Percentiles rank a stretch among this genome's conserved stretches.
Conservation (phyloP, 2,888 invertebrate species). For the Platerodrilus igneus region DNA sequence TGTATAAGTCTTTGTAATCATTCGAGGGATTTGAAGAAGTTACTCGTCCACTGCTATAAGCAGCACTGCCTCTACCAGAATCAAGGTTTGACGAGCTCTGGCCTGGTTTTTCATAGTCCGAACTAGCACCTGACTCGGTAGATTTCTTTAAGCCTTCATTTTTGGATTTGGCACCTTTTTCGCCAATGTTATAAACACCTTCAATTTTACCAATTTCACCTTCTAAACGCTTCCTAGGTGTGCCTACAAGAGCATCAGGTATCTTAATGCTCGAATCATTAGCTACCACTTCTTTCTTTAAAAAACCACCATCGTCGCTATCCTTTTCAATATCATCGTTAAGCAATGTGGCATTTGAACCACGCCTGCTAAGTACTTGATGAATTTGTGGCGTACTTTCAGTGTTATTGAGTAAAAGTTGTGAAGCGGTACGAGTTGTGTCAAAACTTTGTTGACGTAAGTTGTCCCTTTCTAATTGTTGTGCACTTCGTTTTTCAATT, state of each 20-base stretch:
- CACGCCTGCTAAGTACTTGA: constrained; percentile 47
- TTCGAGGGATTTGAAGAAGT: constrained; percentile 42
- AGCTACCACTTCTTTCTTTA: constrained; percentile 35
- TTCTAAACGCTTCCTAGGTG: constrained; percentile 40
- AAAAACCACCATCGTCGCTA: constrained; percentile 60
- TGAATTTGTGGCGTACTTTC: constrained; percentile 47
- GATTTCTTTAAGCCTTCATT: constrained; percentile 51
- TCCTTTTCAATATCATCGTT: constrained; percentile 50
- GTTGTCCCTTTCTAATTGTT: constrained; percentile 59
- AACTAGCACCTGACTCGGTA: constrained; percentile 59
- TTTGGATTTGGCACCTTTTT: constrained; percentile 36
- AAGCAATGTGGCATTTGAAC: constrained; percentile 58
- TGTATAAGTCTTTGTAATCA: too few species aligned
- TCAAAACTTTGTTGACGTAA: constrained; percentile 56
- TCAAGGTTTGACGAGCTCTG: constrained; percentile 71
- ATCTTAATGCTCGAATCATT: constrained; percentile 35
- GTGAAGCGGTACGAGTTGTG: constrained; percentile 59
- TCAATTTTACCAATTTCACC: constrained; percentile 47
- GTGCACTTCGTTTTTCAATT: constrained; percentile 54
- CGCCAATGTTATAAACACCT: constrained; percentile 57
- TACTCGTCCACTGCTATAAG: constrained; percentile 67
- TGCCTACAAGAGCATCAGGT: constrained; percentile 40
- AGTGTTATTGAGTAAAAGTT: constrained; percentile 55
- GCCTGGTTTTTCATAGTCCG: constrained; percentile 72
- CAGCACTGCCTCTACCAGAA: constrained; percentile 75